A percentile compares a stretch with the other conserved stretches of the same genome.
Conservation (phyloP, 2,113 vertebrate genomes). For the Thinocorus orbignyianus region DNA sequence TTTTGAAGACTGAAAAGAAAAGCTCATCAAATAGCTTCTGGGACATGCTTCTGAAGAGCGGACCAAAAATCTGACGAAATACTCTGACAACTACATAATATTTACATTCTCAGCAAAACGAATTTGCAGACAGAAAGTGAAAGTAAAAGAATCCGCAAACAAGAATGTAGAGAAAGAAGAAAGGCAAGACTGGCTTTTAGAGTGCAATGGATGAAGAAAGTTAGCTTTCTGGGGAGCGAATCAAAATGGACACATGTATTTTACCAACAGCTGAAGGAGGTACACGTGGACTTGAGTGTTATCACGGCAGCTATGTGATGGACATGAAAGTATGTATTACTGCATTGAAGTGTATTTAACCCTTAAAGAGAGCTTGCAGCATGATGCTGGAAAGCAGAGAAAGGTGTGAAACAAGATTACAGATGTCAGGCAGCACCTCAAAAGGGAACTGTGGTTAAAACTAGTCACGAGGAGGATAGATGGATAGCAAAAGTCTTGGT, state of each 20-base stretch:
- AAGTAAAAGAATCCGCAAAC: background rate
- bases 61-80: background rate
- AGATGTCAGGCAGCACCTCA: background rate
- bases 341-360: fast-evolving
- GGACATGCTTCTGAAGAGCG: background rate
- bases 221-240: background rate
- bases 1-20: background rate
- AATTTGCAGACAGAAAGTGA: background rate
- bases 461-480: background rate
- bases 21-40: background rate
- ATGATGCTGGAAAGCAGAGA: background rate
- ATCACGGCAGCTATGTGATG: background rate
- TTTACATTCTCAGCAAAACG: background rate
- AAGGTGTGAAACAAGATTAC: background rate
- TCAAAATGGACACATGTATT: fast-evolving
- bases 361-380: background rate
- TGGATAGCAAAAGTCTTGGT: background rate
- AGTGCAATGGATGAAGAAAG: background rate
- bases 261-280: background rate
- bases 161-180: background rate
- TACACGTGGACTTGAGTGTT: background rate
- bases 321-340: background rate
- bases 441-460: background rate
- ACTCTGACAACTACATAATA: background rate
- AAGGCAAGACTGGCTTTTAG: background rate